Conservation (phyloP, 1,140 invertebrate genomes). For the Drosophila auraria region DNA sequence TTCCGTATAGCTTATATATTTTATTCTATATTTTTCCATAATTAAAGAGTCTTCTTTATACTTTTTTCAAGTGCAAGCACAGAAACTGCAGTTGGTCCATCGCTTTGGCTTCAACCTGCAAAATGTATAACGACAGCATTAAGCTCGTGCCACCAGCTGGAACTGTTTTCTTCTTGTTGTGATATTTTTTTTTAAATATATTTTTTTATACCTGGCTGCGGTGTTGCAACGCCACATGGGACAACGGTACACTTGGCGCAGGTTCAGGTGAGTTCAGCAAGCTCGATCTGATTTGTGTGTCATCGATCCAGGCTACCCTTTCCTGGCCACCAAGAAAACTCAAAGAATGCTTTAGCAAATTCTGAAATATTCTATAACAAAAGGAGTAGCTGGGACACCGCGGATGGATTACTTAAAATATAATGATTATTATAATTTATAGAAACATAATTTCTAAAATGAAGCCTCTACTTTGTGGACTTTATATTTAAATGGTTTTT, state of each 20-base stretch:
- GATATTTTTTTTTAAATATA: constrained; percentile 13
- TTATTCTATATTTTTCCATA: no score
- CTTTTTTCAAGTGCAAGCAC: constrained; percentile 5
- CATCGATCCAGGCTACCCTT: constrained; percentile 17
- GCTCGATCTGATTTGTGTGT: constrained; percentile 77
- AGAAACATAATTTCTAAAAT: background rate
- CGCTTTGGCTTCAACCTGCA: constrained; percentile 68
- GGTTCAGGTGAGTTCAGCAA: constrained; percentile 73
- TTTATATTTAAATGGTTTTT: no score
- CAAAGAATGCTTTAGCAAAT: background rate
- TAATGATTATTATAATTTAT: background rate
- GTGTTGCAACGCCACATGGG: constrained; percentile 67
- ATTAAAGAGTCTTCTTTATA: no score
- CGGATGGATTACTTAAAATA: no score
- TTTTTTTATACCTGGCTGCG: constrained; percentile 6
- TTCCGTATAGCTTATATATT: no score
- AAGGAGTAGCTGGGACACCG: no score
- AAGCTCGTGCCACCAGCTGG: constrained; percentile 82
- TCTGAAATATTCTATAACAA: background rate
- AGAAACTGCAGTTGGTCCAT: constrained; percentile 38
- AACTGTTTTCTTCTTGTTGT: constrained; percentile 49
- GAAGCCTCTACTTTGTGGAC: no score
- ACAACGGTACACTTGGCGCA: constrained; percentile 74
- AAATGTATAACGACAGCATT: constrained; percentile 84
- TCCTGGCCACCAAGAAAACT: background rate